Evolutionary conservation across 2,797 vertebrate species (phyloP).

Genomic region (Channa striata): DNA sequence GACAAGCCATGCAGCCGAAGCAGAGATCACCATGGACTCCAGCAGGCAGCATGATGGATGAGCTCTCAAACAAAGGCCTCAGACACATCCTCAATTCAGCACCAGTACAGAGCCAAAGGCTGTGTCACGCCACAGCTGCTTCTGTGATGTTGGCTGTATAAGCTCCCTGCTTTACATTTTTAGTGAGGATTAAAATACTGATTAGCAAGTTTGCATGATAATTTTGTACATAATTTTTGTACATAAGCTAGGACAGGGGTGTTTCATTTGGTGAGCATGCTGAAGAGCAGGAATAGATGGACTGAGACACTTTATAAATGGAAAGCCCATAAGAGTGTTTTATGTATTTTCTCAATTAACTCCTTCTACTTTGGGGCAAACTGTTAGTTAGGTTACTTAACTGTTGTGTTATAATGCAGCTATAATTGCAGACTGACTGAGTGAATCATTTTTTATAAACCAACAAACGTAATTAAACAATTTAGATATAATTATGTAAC

Average conservation of each 20-base stretch:
- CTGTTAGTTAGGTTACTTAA: background rate
- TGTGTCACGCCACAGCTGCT: slow-evolving; percentile 34
- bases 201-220: slow-evolving; percentile 1
- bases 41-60: slow-evolving; percentile 64
- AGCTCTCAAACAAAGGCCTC: slow-evolving; percentile 47
- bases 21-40: slow-evolving; percentile 47
- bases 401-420: slow-evolving; percentile 19
- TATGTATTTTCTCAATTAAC: background rate
- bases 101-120: slow-evolving; percentile 8
- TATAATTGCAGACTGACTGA: slow-evolving; percentile 15
- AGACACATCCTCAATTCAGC: slow-evolving; percentile 33
- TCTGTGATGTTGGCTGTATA: background rate
- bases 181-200: slow-evolving; percentile 24
- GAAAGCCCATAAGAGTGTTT: background rate
- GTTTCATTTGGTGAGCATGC: background rate
- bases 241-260: background rate
- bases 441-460: slow-evolving; percentile 3
- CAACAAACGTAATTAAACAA: slow-evolving; percentile 40
- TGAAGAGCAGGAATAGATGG: background rate
- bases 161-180: slow-evolving; percentile 4
- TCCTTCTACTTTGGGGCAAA: background rate
- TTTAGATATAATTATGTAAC: slow-evolving; percentile 51
- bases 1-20: slow-evolving; percentile 38
- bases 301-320: background rate
- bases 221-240: slow-evolving; percentile 5